Evolutionary conservation across 2,797 vertebrate species (phyloP).

Genomic region (Falco rusticolus): DNA sequence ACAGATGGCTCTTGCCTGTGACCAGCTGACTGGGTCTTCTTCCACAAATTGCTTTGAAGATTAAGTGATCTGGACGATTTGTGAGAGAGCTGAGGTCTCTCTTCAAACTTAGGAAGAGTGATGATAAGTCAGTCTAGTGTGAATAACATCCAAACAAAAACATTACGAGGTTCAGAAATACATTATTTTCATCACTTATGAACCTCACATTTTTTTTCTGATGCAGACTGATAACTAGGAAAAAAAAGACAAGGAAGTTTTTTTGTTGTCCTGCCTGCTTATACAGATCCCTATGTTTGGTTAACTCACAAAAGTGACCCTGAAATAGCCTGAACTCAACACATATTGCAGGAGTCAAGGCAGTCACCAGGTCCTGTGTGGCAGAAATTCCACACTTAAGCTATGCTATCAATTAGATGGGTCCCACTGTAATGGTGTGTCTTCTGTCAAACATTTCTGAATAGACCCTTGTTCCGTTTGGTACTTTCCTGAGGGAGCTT

Average conservation of each 20-base stretch:
- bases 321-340: constrained; percentile 31
- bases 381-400: constrained; percentile 72
- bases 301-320: constrained; percentile 19
- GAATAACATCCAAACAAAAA: background rate
- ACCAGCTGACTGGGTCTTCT: background rate
- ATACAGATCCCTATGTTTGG: background rate
- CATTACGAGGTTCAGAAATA: background rate
- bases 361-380: background rate
- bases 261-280: background rate
- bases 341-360: constrained; percentile 6
- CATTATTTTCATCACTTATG: background rate
- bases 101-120: background rate
- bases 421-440: constrained; percentile 68
- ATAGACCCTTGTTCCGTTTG: constrained; percentile 66
- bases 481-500: constrained; percentile 69
- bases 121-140: background rate
- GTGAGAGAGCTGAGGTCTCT: background rate
- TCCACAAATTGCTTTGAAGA: background rate
- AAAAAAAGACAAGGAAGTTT: background rate
- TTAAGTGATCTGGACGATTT: background rate
- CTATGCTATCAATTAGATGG: constrained; percentile 63
- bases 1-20: background rate
- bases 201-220: background rate
- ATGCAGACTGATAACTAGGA: background rate
- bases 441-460: constrained; percentile 71